Evolutionary conservation across 2,797 vertebrate genomes (phyloP).

Genomic region (Neosilurus mollespiculum): DNA sequence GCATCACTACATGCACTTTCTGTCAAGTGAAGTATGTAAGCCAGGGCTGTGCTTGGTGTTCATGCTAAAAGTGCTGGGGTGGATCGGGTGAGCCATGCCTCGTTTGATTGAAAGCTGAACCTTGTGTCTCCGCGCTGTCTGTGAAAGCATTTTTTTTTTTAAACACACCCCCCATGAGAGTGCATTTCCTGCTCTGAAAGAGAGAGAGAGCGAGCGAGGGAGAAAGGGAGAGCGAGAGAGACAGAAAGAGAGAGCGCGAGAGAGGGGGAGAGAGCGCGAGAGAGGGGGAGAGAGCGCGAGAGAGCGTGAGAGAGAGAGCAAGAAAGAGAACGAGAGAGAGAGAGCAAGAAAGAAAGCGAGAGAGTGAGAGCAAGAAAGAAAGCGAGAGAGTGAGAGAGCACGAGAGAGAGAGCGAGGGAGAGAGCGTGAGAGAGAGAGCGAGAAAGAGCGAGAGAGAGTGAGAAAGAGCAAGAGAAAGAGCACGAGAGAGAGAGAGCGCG

Average conservation of each 20-base stretch:
- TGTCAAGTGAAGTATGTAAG: not conserved
- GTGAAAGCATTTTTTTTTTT: conserved; percentile 51
- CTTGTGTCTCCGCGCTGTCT: conserved; percentile 59
- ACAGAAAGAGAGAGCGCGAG: not conserved
- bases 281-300: not conserved
- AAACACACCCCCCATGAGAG: conserved; percentile 62
- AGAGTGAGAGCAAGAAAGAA: too few relatives aligned
- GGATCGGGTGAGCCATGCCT: not conserved
- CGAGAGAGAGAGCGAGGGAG: too few relatives aligned
- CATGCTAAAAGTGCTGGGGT: not conserved
- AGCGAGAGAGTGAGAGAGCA: too few relatives aligned
- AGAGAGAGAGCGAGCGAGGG: not conserved
- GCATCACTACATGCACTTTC: too few relatives aligned
- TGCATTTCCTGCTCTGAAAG: conserved; percentile 70
- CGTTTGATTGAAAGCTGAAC: conserved; percentile 49
- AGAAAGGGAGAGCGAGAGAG: not conserved
- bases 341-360: too few relatives aligned
- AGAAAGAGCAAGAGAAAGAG: too few relatives aligned
- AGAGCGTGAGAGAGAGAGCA: too few relatives aligned
- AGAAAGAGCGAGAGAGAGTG: too few relatives aligned
- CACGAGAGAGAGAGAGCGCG: too few relatives aligned
- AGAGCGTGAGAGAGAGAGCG: too few relatives aligned
- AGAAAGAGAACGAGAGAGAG: too few relatives aligned
- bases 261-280: not conserved
- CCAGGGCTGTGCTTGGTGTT: not conserved